Percentiles rank a stretch among this genome's conserved stretches.
These are phyloP conservation scores for Drosophila lacertosa DNA, from an alignment of 1,140 invertebrate species.

Conservation along the genomic window DNA sequence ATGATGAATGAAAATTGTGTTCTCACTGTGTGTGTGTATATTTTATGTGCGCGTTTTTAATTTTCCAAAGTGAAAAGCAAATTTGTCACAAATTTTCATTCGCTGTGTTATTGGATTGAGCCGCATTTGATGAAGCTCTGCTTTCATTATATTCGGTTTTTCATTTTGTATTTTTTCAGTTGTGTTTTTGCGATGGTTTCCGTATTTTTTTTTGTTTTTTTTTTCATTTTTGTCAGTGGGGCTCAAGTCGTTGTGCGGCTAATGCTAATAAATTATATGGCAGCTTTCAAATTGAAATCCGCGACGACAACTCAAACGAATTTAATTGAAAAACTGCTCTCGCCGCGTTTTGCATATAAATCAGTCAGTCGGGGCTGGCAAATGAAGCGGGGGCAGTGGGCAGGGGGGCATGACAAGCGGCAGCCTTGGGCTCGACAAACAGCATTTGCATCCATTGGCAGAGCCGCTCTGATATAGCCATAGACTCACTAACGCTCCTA, in stretches of 20 bases:
- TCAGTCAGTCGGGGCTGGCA: constrained; percentile 43
- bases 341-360: constrained; percentile 77
- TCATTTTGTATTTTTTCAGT: constrained; percentile 18
- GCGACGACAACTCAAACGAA: constrained; percentile 77
- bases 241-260: constrained; percentile 70
- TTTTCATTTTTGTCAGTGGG: constrained; percentile 13
- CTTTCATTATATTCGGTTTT: constrained; percentile 42
- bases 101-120: constrained; percentile 68
- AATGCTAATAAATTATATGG: constrained; percentile 81
- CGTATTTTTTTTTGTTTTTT: constrained; percentile 24
- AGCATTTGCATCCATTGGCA: constrained; percentile 41
- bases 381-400: constrained; percentile 6
- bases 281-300: constrained; percentile 80
- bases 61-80: constrained; percentile 81
- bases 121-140: constrained; percentile 66
- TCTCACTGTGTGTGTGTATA: constrained; percentile 42
- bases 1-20: constrained; percentile 70
- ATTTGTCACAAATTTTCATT: constrained; percentile 77
- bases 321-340: constrained; percentile 81
- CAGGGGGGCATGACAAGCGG: neutral
- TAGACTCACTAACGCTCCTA: constrained; percentile 22
- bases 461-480: constrained; percentile 17
- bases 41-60: constrained; percentile 75
- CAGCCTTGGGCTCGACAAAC: constrained; percentile 48
- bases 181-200: constrained; percentile 6